A percentile compares a stretch with the other conserved stretches of the same genome.
These are phyloP conservation scores for Disparrhopalites patrizii DNA, from an alignment of 2,888 invertebrate genomes.

Conservation along the genomic window DNA sequence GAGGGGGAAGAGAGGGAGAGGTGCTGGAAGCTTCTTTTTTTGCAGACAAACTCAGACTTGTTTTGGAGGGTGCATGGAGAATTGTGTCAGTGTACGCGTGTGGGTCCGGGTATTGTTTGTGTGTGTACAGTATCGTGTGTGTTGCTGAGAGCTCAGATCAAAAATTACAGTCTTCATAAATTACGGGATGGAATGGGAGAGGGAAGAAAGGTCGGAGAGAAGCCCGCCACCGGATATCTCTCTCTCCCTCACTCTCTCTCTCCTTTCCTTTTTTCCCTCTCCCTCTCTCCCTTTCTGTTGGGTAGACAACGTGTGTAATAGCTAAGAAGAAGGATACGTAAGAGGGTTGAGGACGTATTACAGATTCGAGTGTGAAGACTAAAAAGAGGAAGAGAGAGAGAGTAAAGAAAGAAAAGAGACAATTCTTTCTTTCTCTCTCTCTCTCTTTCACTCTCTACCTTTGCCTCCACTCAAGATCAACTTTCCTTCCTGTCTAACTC, in stretches of 20 bases:
- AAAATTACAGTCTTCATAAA: constrained; percentile 33
- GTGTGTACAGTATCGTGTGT: constrained; percentile 3
- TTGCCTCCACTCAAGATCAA: constrained; percentile 30
- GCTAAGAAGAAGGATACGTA: too few relatives aligned
- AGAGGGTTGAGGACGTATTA: constrained; percentile 8
- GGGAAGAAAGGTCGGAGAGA: constrained; percentile 27
- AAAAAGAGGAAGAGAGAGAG: constrained; percentile 5
- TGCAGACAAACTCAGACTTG: too few relatives aligned
- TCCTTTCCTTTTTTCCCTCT: constrained; percentile 14
- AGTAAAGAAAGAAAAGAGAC: constrained; percentile 20
- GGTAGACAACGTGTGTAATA: constrained; percentile 22
- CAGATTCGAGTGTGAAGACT: background rate
- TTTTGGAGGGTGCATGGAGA: too few relatives aligned
- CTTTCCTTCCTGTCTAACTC: constrained; percentile 39
- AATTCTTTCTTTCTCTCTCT: constrained; percentile 19
- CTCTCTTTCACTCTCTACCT: constrained; percentile 4
- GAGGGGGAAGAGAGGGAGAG: background rate
- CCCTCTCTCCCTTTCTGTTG: background rate
- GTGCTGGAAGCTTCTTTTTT: too few relatives aligned
- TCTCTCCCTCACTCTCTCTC: too few relatives aligned
- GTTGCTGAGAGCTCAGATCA: constrained; percentile 21
- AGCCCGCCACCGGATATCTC: constrained; percentile 23
- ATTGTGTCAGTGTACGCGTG: background rate
- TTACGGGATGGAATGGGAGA: constrained; percentile 31
- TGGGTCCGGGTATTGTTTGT: constrained; percentile 8